Percentiles rank a stretch among this genome's conserved stretches.
phyloP scores from a whole-genome alignment of 2,888 invertebrate species.

The Heterodera filipjevi region DNA sequence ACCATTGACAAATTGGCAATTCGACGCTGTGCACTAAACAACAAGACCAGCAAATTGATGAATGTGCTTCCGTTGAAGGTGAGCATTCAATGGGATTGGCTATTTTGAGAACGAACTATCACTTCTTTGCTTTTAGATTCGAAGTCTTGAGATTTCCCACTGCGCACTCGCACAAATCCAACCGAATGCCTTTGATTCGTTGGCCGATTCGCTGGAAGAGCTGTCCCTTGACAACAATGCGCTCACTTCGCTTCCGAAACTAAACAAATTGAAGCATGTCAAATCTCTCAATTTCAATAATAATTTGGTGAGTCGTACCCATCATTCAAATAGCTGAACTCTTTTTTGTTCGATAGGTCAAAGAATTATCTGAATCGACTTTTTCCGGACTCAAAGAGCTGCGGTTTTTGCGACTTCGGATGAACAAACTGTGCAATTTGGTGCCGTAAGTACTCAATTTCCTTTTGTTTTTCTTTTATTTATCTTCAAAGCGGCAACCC shows the following conservation, averaged over 20 bases:
- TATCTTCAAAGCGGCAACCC: background rate
- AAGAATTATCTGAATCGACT: conserved; percentile 44
- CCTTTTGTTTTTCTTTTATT: background rate
- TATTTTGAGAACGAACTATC: background rate
- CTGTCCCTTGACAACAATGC: conserved; percentile 50
- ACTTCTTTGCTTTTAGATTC: conserved; percentile 14
- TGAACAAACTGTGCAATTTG: conserved; percentile 53
- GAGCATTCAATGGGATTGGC: background rate
- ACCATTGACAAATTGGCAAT: conserved; percentile 19
- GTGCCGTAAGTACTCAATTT: conserved; percentile 45
- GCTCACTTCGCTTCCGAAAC: conserved; percentile 49
- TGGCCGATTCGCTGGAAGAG: conserved; percentile 46
- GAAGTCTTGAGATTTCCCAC: conserved; percentile 44
- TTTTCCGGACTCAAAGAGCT: conserved; percentile 45
- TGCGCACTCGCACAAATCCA: conserved; percentile 45
- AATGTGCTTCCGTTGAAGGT: conserved; percentile 15
- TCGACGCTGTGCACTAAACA: background rate
- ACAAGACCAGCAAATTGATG: background rate
- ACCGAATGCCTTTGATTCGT: conserved; percentile 38
- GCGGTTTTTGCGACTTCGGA: conserved; percentile 49
- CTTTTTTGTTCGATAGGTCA: conserved; percentile 35
- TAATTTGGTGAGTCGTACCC: conserved; percentile 70
- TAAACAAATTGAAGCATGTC: conserved; percentile 77
- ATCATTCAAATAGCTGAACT: no score
- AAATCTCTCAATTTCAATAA: conserved; percentile 77